A percentile compares a stretch with the other conserved stretches of the same genome.
Evolutionary conservation across 2,113 vertebrate genomes (phyloP).

Genomic region (Pteruthius melanotis): DNA sequence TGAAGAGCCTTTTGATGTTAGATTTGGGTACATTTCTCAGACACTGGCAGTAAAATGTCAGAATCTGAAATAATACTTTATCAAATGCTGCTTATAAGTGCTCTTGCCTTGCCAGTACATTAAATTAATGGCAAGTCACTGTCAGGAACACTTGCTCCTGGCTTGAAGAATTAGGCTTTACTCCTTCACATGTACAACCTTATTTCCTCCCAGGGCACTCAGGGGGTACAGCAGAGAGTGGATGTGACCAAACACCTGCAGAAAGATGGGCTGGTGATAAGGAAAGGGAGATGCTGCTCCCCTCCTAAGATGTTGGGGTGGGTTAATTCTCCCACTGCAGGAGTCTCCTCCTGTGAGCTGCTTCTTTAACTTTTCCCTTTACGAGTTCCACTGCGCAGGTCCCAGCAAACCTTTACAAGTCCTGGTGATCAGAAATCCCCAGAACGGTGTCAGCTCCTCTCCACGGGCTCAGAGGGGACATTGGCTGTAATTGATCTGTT

Average conservation of each 20-base stretch:
- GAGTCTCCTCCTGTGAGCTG: neutral
- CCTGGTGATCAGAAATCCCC: neutral
- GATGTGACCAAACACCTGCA: neutral
- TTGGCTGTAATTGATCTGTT: neutral
- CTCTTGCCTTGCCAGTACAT: neutral
- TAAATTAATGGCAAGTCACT: neutral
- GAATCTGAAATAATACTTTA: neutral
- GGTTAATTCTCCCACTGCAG: neutral
- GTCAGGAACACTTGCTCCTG: neutral
- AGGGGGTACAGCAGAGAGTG: neutral
- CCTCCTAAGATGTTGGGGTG: neutral
- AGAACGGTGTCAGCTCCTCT: neutral
- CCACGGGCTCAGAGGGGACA: neutral
- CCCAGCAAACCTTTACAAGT: neutral
- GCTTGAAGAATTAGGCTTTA: neutral
- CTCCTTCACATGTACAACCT: accelerated
- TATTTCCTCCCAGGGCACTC: neutral
- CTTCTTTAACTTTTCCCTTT: constrained; percentile 1
- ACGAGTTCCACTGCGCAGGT: neutral
- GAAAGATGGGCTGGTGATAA: neutral
- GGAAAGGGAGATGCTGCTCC: neutral
- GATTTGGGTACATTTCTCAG: neutral
- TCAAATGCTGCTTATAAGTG: neutral
- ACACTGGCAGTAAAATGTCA: neutral
- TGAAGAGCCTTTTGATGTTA: neutral